These are phyloP conservation scores for Jordanella pulchra DNA, from an alignment of 2,797 vertebrate genomes.

Conservation along the genomic window DNA sequence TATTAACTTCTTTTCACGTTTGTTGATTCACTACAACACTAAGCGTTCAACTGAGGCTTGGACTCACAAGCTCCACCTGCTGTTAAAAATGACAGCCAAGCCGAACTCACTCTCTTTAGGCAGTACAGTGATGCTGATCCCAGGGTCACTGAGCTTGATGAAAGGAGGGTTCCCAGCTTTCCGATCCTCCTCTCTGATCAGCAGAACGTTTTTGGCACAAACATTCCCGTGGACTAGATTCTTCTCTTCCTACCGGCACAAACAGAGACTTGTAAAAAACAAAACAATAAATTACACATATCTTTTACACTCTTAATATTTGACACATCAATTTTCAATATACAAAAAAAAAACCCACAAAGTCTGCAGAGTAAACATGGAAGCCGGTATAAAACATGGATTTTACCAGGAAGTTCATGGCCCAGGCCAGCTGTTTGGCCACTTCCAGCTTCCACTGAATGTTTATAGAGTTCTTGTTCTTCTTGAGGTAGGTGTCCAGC, in stretches of 20 bases:
- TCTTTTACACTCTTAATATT: too few species aligned
- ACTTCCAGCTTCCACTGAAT: conserved; percentile 98
- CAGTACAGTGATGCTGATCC: conserved; percentile 90
- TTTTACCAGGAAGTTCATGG: conserved; percentile 95
- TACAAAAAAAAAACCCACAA: neutral
- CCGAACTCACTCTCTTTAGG: conserved; percentile 90
- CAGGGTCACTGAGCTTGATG: conserved; percentile 96
- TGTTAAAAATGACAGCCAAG: conserved; percentile 18
- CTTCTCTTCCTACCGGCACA: conserved; percentile 88
- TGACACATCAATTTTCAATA: too few species aligned
- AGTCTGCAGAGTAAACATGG: neutral
- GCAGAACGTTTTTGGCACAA: conserved; percentile 93
- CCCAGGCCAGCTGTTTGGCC: conserved; percentile 95
- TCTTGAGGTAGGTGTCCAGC: conserved; percentile 93
- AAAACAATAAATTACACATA: too few species aligned
- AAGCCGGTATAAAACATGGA: neutral
- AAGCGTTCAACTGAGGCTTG: neutral
- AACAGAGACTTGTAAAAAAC: neutral
- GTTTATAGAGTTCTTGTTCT: conserved; percentile 90
- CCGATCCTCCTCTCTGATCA: conserved; percentile 93
- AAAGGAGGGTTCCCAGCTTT: conserved; percentile 91
- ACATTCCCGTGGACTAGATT: conserved; percentile 92
- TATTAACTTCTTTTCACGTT: neutral
- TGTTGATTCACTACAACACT: neutral
- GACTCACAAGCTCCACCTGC: neutral